phyloP scores from a whole-genome alignment of 2,888 invertebrate species.

The Tortrix viridana region DNA sequence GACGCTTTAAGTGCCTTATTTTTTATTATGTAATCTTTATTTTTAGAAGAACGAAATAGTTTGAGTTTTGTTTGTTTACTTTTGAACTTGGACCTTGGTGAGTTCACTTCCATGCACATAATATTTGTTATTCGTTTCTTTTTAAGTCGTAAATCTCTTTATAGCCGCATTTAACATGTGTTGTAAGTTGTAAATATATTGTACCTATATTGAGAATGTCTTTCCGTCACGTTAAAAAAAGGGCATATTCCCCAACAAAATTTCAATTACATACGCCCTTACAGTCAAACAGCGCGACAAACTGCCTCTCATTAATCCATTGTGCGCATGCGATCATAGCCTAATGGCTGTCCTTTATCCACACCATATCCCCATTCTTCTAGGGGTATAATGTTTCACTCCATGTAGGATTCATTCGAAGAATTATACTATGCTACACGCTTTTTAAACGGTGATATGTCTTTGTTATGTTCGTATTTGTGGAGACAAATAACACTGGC shows the following conservation, averaged over 20 bases:
- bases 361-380: constrained; percentile 58
- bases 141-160: too few relatives aligned
- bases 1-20: constrained; percentile 26
- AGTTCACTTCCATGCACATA: constrained; percentile 19
- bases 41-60: constrained; percentile 1
- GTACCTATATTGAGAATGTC: too few relatives aligned
- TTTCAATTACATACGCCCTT: constrained; percentile 4
- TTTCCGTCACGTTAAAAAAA: neutral
- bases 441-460: constrained; percentile 31
- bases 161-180: too few relatives aligned
- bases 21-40: constrained; percentile 14
- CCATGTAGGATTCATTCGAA: constrained; percentile 70
- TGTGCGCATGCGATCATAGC: constrained; percentile 51
- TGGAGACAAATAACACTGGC: neutral
- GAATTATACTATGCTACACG: constrained; percentile 53
- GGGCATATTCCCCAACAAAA: neutral
- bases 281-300: constrained; percentile 17
- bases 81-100: constrained; percentile 7
- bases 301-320: constrained; percentile 38
- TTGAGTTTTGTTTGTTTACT: neutral
- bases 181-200: too few relatives aligned
- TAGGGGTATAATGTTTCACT: constrained; percentile 67
- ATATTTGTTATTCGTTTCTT: neutral
- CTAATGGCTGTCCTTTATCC: constrained; percentile 70
- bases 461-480: constrained; percentile 2